These are phyloP conservation scores for Neogobius melanostomus DNA, from an alignment of 2,113 vertebrate species.

Conservation along the genomic window DNA sequence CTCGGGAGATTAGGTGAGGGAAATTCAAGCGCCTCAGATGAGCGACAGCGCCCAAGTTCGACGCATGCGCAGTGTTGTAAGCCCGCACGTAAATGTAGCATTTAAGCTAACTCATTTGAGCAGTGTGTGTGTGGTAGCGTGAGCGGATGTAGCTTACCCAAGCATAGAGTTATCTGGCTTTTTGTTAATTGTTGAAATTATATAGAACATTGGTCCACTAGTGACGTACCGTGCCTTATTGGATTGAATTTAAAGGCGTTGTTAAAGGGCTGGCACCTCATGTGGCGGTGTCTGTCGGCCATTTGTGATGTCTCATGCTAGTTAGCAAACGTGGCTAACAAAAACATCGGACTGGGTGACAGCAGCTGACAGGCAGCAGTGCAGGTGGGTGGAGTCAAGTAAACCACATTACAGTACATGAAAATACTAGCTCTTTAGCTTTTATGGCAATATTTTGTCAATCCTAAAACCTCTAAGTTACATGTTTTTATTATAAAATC, in stretches of 20 bases:
- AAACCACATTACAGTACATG: neutral
- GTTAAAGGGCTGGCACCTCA: slow-evolving; percentile 11
- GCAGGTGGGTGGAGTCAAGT: slow-evolving; percentile 64
- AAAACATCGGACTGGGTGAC: slow-evolving; percentile 28
- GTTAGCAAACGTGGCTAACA: slow-evolving; percentile 46
- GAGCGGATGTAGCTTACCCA: slow-evolving; percentile 14
- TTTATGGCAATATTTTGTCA: neutral
- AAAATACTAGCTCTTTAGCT: neutral
- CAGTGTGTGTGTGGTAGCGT: neutral
- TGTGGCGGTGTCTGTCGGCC: neutral
- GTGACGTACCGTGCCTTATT: slow-evolving; percentile 3
- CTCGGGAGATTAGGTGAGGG: slow-evolving; percentile 1
- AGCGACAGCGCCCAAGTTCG: slow-evolving; percentile 28
- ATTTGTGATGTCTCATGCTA: slow-evolving; percentile 51
- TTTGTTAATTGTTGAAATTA: neutral
- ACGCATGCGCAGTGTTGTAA: slow-evolving; percentile 52
- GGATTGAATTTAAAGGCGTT: neutral
- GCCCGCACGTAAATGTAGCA: slow-evolving; percentile 51
- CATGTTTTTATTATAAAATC: neutral
- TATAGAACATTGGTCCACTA: neutral
- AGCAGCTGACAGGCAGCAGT: slow-evolving; percentile 30
- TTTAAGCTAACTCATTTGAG: neutral
- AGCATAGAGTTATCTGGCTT: slow-evolving; percentile 1
- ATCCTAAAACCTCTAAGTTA: neutral
- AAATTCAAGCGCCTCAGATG: slow-evolving; percentile 22